A percentile compares a stretch with the other conserved stretches of the same genome.
Evolutionary conservation across 2,797 vertebrate genomes (phyloP).

Genomic region (Gadopsis bispinosus): DNA sequence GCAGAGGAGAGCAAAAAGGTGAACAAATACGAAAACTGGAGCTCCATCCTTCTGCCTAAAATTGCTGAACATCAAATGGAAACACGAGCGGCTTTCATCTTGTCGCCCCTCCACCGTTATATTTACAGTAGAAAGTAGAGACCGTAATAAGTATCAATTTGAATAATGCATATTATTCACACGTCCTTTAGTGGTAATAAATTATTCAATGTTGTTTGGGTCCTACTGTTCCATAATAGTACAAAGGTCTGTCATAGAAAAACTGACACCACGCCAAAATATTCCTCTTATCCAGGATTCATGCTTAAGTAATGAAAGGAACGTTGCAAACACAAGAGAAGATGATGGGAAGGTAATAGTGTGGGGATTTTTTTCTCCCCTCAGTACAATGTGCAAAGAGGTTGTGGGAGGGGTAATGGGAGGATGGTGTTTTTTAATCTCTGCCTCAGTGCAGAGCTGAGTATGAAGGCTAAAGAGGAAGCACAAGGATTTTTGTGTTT

Average conservation of each 20-base stretch:
- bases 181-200: slow-evolving; percentile 74
- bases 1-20: slow-evolving; percentile 4
- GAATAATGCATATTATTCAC: slow-evolving; percentile 73
- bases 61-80: slow-evolving; percentile 39
- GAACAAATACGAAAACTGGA: slow-evolving; percentile 4
- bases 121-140: slow-evolving; percentile 57
- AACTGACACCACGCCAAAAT: slow-evolving; percentile 65
- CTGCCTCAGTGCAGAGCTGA: slow-evolving; percentile 3
- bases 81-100: slow-evolving; percentile 24
- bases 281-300: slow-evolving; percentile 57
- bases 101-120: slow-evolving; percentile 22
- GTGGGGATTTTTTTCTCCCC: slow-evolving; percentile 15
- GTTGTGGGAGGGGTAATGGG: slow-evolving; percentile 24
- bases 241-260: slow-evolving; percentile 71
- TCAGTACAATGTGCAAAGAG: slow-evolving; percentile 30
- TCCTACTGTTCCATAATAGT: slow-evolving; percentile 73
- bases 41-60: slow-evolving; percentile 25
- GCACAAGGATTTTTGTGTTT: not conserved
- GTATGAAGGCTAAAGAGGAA: not conserved
- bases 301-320: slow-evolving; percentile 68
- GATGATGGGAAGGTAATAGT: slow-evolving; percentile 48
- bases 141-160: slow-evolving; percentile 71
- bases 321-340: slow-evolving; percentile 33
- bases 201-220: slow-evolving; percentile 78
- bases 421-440: slow-evolving; percentile 30